A percentile compares a stretch with the other conserved stretches of the same genome.
These are phyloP conservation scores for Ennomos erosarius DNA, from an alignment of 2,888 invertebrate genomes.

Conservation along the genomic window DNA sequence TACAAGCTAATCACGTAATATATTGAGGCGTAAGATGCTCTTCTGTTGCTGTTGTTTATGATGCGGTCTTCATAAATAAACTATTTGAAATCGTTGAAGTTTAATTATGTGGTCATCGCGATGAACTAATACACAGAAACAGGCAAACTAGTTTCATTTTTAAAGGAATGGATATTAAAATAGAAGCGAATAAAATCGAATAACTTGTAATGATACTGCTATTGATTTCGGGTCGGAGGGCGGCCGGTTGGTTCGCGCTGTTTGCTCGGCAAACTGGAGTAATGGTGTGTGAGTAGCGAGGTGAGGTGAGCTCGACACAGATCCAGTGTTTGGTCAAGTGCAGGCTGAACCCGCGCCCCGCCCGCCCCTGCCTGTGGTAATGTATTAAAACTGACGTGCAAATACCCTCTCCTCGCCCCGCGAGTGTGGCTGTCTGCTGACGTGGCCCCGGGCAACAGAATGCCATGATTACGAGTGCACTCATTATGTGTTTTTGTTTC, in stretches of 20 bases:
- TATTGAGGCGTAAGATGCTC: background rate
- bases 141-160: too few species aligned
- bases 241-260: conserved; percentile 26
- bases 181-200: background rate
- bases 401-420: conserved; percentile 39
- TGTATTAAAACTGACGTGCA: conserved; percentile 48
- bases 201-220: background rate
- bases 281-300: conserved; percentile 43
- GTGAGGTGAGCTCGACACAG: conserved; percentile 38
- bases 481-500: conserved; percentile 3
- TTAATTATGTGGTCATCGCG: too few species aligned
- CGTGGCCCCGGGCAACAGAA: background rate
- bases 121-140: too few species aligned
- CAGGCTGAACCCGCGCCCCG: conserved; percentile 32
- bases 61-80: too few species aligned
- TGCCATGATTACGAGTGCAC: conserved; percentile 10
- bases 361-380: conserved; percentile 30
- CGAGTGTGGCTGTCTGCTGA: background rate
- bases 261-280: conserved; percentile 51
- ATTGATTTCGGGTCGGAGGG: background rate
- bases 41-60: conserved; percentile 1
- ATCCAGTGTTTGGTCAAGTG: conserved; percentile 58
- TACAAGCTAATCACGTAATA: background rate
- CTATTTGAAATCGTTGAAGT: too few species aligned
- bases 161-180: background rate